Base-by-base conservation (phyloP, 2,797 vertebrate genomes). In the Pangasius mekongensis region DNA sequence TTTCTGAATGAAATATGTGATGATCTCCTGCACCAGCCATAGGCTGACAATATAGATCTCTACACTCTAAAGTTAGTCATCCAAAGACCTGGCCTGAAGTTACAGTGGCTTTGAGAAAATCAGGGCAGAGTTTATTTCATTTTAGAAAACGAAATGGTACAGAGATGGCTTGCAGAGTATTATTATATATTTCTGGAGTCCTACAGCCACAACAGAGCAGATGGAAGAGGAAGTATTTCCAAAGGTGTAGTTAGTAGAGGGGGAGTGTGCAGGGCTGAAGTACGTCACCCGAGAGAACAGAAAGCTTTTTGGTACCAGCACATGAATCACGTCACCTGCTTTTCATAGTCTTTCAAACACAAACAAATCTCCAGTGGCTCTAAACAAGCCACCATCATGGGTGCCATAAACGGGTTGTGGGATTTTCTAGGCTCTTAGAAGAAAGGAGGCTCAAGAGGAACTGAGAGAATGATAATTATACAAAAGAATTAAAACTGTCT, bases 291-390 rank as follows among this genome's bases (percentile, higher is more conserved):
- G 18, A 87, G 87, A 80, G 87, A 83, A 91, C 89, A 84, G 85
- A 89, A 86, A 87, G 86, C 83, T 87, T 89, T 90, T 86, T 64
- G 73, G 85, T 87, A 89, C 83, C 69, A 87, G 47, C 81, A 74
- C 64, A 87, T 87, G 87, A 91, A 87, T 89, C 86, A 88, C 84
- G 84, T 86, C 83, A 67, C 84, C 78, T 87, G 78, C 78, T 90
- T 89, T 89, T 85, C 86, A 81, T 86, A 56, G 60, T 87, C 78
- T 86, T 91, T 91, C 83, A 89, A 90, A 78, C 87, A 87, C 90
- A 90, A 87, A 90, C 90, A 86, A 86, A 90, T 91, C 90, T 91
- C 76, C 91, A 84, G 49, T 80, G 83, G 69, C 89, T 90, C 83
- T 84, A 66, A 89, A 90, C 85, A 49, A 90, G 88, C 54, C 74